A percentile compares a stretch with the other conserved stretches of the same genome.
These are phyloP conservation scores for Oncorhynchus nerka DNA, from an alignment of 2,113 vertebrate genomes.

Conservation along the genomic window DNA sequence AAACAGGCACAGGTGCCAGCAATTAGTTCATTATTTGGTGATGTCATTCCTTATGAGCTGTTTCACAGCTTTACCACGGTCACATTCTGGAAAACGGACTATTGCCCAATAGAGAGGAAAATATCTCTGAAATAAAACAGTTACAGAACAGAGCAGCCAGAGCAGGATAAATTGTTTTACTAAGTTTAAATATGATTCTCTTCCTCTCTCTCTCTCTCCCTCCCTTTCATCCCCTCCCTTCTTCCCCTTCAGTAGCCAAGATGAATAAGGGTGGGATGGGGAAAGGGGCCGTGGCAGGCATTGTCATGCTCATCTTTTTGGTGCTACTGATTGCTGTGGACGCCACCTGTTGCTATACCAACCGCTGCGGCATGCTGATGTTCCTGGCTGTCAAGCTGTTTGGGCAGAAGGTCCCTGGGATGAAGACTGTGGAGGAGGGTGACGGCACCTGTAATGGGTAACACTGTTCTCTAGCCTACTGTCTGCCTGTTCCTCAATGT, in stretches of 20 bases:
- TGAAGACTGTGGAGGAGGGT: conserved; percentile 68
- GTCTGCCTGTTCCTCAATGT: not conserved
- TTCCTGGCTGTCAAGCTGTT: conserved; percentile 69
- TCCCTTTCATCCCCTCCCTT: not conserved
- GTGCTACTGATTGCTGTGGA: conserved; percentile 73
- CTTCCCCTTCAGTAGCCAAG: conserved; percentile 27
- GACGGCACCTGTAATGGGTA: conserved; percentile 56
- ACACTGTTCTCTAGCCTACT: not conserved
- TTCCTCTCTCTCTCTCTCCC: not conserved
- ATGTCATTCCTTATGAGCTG: too few species aligned
- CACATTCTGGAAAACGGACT: too few species aligned
- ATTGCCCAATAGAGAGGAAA: too few species aligned
- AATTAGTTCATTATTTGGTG: too few species aligned
- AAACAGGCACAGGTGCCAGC: too few species aligned
- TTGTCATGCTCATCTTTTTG: conserved; percentile 76
- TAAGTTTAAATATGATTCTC: not conserved
- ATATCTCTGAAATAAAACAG: too few species aligned
- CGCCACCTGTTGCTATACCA: conserved; percentile 76
- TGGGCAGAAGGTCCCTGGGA: conserved; percentile 59
- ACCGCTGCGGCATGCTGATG: conserved; percentile 76
- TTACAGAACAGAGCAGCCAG: too few species aligned
- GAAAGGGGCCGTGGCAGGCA: conserved; percentile 69
- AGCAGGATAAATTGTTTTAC: too few species aligned
- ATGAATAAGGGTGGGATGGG: conserved; percentile 50
- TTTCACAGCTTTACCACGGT: too few species aligned